Conservation (phyloP, 2,888 invertebrate species). For the Laspeyria flexula region DNA sequence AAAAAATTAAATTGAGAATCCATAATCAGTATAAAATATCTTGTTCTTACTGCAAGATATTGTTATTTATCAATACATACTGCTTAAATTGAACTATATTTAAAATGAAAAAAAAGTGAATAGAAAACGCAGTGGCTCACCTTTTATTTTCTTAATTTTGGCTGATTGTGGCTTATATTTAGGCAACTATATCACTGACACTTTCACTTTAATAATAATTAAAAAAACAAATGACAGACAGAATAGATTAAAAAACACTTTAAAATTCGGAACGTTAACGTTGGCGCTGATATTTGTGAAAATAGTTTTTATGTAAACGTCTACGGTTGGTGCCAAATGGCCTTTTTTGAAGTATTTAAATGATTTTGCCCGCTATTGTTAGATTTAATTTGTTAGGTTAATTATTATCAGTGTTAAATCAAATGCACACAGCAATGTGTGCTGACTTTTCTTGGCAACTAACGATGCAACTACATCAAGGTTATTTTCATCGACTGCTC, state of each 20-base stretch:
- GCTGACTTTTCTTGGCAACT: constrained; percentile 63
- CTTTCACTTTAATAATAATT: constrained; percentile 11
- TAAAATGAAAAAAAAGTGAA: no score
- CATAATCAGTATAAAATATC: no score
- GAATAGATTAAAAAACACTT: constrained; percentile 7
- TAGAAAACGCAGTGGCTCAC: no score
- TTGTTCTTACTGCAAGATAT: no score
- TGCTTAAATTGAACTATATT: no score
- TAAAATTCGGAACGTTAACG: constrained; percentile 23
- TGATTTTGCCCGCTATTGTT: no score
- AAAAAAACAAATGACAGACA: neutral
- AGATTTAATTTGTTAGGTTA: neutral
- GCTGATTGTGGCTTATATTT: constrained; percentile 32
- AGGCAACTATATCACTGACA: constrained; percentile 2
- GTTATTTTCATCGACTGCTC: constrained; percentile 68
- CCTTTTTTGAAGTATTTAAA: no score
- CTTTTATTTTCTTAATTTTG: constrained; percentile 76
- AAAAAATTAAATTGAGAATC: no score
- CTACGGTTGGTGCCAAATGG: no score
- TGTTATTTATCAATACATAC: no score
- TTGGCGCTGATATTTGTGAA: constrained; percentile 18
- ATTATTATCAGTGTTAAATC: constrained; percentile 22
- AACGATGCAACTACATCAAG: constrained; percentile 61
- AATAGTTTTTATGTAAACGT: neutral
- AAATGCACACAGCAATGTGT: constrained; percentile 40